Evolutionary conservation across 2,797 vertebrate genomes (phyloP).

Genomic region (Chrosomus eos): DNA sequence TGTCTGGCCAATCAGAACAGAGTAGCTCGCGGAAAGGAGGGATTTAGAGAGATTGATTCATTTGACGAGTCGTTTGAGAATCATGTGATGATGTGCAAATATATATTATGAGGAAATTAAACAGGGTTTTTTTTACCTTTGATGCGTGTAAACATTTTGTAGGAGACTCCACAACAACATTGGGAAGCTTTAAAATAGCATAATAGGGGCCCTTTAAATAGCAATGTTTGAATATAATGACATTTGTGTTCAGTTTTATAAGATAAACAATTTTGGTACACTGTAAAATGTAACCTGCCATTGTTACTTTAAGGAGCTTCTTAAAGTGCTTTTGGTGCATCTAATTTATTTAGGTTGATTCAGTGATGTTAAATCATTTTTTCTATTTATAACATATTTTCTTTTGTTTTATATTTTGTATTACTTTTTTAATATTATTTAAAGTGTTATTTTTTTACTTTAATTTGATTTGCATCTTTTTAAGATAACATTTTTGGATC

Average conservation of each 20-base stretch:
- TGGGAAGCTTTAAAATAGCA: no score
- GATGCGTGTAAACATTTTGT: no score
- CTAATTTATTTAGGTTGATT: not conserved
- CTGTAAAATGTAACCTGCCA: not conserved
- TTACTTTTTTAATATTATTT: conserved; percentile 33
- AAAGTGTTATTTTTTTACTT: not conserved
- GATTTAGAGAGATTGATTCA: no score
- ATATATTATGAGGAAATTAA: no score
- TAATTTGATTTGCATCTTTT: conserved; percentile 52
- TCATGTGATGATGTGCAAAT: no score
- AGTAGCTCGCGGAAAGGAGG: no score
- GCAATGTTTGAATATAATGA: conserved; percentile 28
- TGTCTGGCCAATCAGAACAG: no score
- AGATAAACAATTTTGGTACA: not conserved
- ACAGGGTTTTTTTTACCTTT: no score
- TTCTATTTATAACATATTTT: not conserved
- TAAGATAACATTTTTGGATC: not conserved
- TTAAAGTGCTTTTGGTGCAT: not conserved
- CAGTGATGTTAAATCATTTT: not conserved
- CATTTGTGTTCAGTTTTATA: not conserved
- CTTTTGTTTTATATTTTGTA: conserved; percentile 14
- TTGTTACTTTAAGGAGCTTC: not conserved
- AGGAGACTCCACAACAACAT: no score
- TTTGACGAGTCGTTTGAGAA: no score
- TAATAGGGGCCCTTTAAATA: no score